Conservation (phyloP, 2,888 invertebrate genomes). For the Drepana falcataria region DNA sequence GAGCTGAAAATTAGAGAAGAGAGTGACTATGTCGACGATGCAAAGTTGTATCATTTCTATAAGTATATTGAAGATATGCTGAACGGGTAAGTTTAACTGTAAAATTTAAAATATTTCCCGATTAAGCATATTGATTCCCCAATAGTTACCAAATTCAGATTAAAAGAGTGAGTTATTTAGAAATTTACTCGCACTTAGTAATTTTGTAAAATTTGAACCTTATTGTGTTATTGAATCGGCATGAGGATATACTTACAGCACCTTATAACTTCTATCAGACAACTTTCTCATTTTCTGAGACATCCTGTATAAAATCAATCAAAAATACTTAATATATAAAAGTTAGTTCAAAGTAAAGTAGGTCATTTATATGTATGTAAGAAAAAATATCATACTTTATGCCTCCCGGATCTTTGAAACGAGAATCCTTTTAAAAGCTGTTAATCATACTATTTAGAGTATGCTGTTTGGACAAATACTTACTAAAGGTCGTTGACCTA, state of each 20-base stretch:
- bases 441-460: not conserved
- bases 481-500: not conserved
- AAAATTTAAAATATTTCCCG: constrained; percentile 6
- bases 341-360: no score
- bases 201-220: no score
- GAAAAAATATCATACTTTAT: not conserved
- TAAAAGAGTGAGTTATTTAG: no score
- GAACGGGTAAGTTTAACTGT: constrained; percentile 38
- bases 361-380: constrained; percentile 1
- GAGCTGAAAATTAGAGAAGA: constrained; percentile 6
- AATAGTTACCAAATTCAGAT: no score
- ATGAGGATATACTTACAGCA: no score
- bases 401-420: not conserved
- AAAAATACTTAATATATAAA: no score
- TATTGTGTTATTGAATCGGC: no score
- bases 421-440: not conserved
- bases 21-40: constrained; percentile 45
- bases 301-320: no score
- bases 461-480: not conserved
- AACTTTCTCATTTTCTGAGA: no score
- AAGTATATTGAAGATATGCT: constrained; percentile 55
- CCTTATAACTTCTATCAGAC: no score
- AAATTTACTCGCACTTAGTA: no score
- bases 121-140: no score
- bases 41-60: constrained; percentile 60